A percentile compares a stretch with the other conserved stretches of the same genome.
Conservation (phyloP, 2,797 vertebrate genomes). For the Sebastes hubbsi region DNA sequence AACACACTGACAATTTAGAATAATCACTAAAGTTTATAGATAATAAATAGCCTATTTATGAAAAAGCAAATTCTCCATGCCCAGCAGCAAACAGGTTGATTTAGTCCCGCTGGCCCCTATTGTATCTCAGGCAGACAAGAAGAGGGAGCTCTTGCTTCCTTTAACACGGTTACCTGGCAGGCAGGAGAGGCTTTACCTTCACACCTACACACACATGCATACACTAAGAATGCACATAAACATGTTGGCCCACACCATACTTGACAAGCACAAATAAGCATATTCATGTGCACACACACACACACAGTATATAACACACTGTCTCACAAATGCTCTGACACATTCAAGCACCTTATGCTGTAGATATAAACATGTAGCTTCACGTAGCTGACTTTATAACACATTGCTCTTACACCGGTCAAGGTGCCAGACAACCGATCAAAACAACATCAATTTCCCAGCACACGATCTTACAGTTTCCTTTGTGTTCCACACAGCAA, state of each 20-base stretch:
- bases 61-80: neutral
- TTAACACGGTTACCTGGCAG: slow-evolving; percentile 52
- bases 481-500: slow-evolving; percentile 19
- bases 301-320: neutral
- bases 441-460: slow-evolving; percentile 26
- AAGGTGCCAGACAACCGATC: slow-evolving; percentile 16
- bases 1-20: neutral
- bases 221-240: neutral
- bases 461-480: neutral
- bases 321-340: neutral
- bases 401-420: neutral
- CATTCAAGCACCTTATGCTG: neutral
- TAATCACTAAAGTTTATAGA: neutral
- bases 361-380: neutral
- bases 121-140: slow-evolving; percentile 67
- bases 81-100: slow-evolving; percentile 28
- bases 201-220: slow-evolving; percentile 1
- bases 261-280: neutral
- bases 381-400: neutral
- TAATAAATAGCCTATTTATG: neutral
- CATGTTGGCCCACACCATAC: neutral
- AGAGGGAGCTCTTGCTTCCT: slow-evolving; percentile 77
- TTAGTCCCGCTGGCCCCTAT: slow-evolving; percentile 32
- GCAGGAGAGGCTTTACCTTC: slow-evolving; percentile 16
- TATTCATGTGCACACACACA: neutral